These are phyloP conservation scores for Cyanoramphus novaezelandiae DNA, from an alignment of 2,113 vertebrate species.

Conservation along the genomic window DNA sequence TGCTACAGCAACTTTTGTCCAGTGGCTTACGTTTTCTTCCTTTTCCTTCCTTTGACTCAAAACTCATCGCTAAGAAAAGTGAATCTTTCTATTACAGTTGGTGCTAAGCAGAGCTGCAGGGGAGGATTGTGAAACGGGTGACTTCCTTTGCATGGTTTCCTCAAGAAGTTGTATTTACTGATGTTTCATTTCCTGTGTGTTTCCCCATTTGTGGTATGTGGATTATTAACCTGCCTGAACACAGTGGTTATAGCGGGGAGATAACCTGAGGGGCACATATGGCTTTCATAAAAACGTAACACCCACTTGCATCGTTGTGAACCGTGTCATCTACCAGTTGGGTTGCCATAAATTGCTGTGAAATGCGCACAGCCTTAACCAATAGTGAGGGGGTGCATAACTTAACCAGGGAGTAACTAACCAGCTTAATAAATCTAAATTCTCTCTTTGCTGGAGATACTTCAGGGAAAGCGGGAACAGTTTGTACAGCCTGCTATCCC, in stretches of 20 bases:
- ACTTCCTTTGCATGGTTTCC: slow-evolving; percentile 22
- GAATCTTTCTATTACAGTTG: not conserved
- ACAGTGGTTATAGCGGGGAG: not conserved
- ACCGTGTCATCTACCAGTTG: not conserved
- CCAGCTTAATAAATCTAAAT: slow-evolving; percentile 36
- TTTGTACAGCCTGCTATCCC: not conserved
- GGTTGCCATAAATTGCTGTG: slow-evolving; percentile 36
- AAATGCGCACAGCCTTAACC: slow-evolving; percentile 29
- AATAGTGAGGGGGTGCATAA: not conserved
- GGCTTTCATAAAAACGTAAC: slow-evolving; percentile 31
- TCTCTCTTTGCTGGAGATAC: not conserved
- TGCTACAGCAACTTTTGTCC: not conserved
- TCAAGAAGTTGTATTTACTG: slow-evolving; percentile 1
- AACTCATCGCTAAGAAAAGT: not conserved
- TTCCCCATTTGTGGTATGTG: not conserved
- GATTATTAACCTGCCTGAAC: slow-evolving; percentile 24
- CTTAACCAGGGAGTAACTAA: not conserved
- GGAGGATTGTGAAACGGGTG: not conserved
- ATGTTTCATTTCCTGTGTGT: slow-evolving; percentile 31
- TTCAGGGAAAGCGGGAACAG: not conserved
- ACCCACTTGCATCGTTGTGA: not conserved
- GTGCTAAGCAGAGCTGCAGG: not conserved
- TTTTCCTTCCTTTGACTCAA: not conserved
- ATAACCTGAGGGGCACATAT: slow-evolving; percentile 29
- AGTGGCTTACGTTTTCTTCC: not conserved